Evolutionary conservation across 2,797 vertebrate genomes (phyloP).

Genomic region (Denticeps clupeoides): DNA sequence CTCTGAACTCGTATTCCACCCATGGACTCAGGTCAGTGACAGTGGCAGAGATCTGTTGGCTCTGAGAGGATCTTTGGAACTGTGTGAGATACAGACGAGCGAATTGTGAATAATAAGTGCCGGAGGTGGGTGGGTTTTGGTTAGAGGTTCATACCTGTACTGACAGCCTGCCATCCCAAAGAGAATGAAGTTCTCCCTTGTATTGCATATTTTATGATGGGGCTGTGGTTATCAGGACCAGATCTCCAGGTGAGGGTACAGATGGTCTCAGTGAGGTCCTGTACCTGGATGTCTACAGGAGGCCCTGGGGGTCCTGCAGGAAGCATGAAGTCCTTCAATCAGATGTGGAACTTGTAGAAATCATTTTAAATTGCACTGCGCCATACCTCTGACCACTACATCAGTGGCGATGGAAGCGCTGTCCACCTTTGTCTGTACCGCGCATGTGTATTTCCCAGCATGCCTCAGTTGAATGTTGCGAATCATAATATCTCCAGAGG

Average conservation of each 20-base stretch:
- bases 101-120: no score
- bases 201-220: slow-evolving; percentile 73
- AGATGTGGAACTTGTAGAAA: not conserved
- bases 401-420: slow-evolving; percentile 82
- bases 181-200: slow-evolving; percentile 86
- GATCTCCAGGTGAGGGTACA: slow-evolving; percentile 80
- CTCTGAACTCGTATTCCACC: slow-evolving; percentile 88
- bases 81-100: no score
- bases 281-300: slow-evolving; percentile 73
- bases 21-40: slow-evolving; percentile 82
- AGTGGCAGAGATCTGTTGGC: slow-evolving; percentile 34
- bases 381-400: slow-evolving; percentile 85
- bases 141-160: slow-evolving; percentile 61
- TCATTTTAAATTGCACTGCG: not conserved
- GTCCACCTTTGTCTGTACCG: slow-evolving; percentile 91
- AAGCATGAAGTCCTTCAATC: not conserved
- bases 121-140: not conserved
- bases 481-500: slow-evolving; percentile 94
- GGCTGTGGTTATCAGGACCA: slow-evolving; percentile 82
- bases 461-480: slow-evolving; percentile 92
- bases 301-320: slow-evolving; percentile 75
- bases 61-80: slow-evolving; percentile 25
- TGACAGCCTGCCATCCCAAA: slow-evolving; percentile 84
- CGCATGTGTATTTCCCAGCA: slow-evolving; percentile 88
- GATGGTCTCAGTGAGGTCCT: slow-evolving; percentile 75